Base-by-base conservation (phyloP, 1,140 invertebrate species). In the Papilio glaucus region DNA sequence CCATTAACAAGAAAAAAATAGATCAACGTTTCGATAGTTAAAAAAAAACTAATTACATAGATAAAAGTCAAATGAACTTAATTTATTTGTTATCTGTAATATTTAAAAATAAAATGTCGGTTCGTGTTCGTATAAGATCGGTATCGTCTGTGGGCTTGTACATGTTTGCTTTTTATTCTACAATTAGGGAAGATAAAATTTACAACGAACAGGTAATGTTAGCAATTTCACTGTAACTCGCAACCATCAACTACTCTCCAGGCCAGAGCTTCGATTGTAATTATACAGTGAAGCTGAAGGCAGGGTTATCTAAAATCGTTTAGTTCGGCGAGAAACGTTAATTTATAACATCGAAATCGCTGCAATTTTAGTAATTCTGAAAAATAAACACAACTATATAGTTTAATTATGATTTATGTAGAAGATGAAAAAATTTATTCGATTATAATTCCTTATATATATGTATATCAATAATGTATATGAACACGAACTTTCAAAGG, bases 221-320 rank as follows among this genome's bases (percentile, higher is more conserved):
- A 12, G 37, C 62, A 65, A 65, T 65, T 65, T 65, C 37, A 38
- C 62, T 65, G 33, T 18, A 33, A 21, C 61, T 38, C 8, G 29
- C 61, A 62, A 62, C n/a, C 29, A 65, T 65, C 33, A 37, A 65
- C 62, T 65, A 62, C 29, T 7, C n/a, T 65, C 33, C 15, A 15
- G 45, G 13, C 37, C 37, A 65, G 33, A 13, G 45, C 15, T 65
- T 65, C 33, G 62, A 41, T 65, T 65, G 62, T 65, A 65, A 65
- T 65, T 65, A 65, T 39, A 65, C 37, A 37, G 62, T 65, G 62
- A 18, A 12, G 62, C 37, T 65, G 62, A 37, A 38, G 61, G 62
- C n/a, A 65, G 62, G 29, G 62, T 65, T 65, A 65, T 65, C 62
- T 65, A 65, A 65, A 65, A 65, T 65, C 62, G 62, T 37, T 65